Conservation (phyloP, 2,797 vertebrate genomes). For the Melanotaenia nigrans region DNA sequence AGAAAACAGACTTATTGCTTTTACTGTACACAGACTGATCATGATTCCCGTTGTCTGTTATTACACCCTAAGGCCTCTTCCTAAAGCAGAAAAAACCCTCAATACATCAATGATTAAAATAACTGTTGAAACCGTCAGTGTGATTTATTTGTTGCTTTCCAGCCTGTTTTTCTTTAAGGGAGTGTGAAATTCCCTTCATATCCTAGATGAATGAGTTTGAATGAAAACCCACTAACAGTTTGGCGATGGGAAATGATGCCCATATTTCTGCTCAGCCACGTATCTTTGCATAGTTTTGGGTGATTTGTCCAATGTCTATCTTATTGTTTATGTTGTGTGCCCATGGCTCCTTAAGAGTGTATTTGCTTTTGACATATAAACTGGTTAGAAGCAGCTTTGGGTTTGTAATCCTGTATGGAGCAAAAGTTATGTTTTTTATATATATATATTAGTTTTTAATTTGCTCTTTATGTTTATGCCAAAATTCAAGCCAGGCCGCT, state of each 20-base stretch:
- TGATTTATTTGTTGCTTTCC: neutral
- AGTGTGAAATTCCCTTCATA: neutral
- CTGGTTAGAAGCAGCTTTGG: too few relatives aligned
- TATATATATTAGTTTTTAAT: neutral
- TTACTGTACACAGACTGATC: neutral
- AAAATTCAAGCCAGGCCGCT: neutral
- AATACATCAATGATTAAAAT: neutral
- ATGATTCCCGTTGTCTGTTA: neutral
- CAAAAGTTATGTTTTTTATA: slow-evolving; percentile 18
- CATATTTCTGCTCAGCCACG: slow-evolving; percentile 4
- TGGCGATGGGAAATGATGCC: neutral
- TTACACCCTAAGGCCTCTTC: neutral
- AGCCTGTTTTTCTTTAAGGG: neutral
- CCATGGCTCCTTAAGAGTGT: neutral
- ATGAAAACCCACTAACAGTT: neutral
- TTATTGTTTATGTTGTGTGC: neutral
- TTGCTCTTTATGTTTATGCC: slow-evolving; percentile 18
- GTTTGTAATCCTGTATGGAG: neutral
- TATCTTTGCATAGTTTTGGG: slow-evolving; percentile 10
- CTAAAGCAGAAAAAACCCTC: slow-evolving; percentile 5
- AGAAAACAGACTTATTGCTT: neutral
- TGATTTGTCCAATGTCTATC: slow-evolving; percentile 1
- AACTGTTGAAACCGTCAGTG: neutral
- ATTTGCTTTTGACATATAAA: slow-evolving; percentile 8
- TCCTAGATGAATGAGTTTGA: neutral